Evolutionary conservation across 2,797 vertebrate genomes (phyloP).

Genomic region (Margarornis squamiger): DNA sequence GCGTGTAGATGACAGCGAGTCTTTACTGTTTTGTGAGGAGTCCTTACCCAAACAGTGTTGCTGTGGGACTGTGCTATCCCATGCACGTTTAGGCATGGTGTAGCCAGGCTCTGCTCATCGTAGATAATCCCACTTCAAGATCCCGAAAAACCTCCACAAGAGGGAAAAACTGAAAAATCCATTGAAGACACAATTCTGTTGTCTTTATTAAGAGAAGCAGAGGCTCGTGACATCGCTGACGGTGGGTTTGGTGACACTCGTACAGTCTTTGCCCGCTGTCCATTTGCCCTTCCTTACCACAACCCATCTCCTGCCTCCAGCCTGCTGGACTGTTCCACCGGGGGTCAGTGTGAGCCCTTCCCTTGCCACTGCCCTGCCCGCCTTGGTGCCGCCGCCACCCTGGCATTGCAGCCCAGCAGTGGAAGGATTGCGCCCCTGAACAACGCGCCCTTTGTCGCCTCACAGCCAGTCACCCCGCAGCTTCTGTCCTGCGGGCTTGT

Average conservation of each 20-base stretch:
- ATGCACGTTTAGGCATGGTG: accelerated
- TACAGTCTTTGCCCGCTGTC: not conserved
- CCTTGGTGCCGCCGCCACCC: not conserved
- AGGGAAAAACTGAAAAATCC: not conserved
- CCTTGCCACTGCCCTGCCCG: not conserved
- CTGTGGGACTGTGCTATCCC: not conserved
- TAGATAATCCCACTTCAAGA: not conserved
- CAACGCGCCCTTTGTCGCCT: not conserved
- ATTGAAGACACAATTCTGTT: not conserved
- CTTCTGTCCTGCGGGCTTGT: constrained; percentile 5
- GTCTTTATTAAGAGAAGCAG: not conserved
- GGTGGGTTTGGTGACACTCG: not conserved
- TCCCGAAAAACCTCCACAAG: not conserved
- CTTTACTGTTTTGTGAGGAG: not conserved
- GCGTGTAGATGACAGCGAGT: not conserved
- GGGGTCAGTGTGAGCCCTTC: not conserved
- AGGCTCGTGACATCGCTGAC: not conserved
- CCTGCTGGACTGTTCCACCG: not conserved
- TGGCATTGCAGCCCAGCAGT: not conserved
- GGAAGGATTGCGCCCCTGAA: not conserved
- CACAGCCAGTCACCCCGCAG: not conserved
- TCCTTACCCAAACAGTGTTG: not conserved
- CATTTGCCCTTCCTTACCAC: not conserved
- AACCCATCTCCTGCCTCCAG: accelerated
- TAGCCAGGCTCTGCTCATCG: not conserved